phyloP scores from a whole-genome alignment of 2,797 vertebrate species.

The Danio jaintianensis region DNA sequence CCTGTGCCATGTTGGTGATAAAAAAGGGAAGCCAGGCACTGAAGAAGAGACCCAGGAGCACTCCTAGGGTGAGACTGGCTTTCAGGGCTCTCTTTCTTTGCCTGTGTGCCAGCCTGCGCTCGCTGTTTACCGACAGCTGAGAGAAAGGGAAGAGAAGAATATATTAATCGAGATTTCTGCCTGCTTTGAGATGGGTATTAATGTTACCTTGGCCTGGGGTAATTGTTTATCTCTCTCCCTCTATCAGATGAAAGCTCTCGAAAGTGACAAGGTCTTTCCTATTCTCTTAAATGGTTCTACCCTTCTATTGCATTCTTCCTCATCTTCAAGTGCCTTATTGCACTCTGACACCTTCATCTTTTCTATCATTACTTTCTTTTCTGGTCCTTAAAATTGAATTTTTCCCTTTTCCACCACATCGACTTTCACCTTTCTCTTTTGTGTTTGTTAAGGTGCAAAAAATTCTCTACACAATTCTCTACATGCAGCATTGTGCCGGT shows the following conservation, averaged over 20 bases:
- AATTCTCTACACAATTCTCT: background rate
- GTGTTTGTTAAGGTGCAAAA: slow-evolving; percentile 35
- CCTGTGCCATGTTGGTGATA: slow-evolving; percentile 91
- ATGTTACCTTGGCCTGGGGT: slow-evolving; percentile 13
- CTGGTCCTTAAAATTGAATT: background rate
- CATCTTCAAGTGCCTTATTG: slow-evolving; percentile 10
- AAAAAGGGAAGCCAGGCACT: slow-evolving; percentile 97
- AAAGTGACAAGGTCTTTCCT: slow-evolving; percentile 38
- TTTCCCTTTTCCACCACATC: background rate
- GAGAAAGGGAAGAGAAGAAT: slow-evolving; percentile 25
- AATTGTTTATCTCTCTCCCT: slow-evolving; percentile 8
- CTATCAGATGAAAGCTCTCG: slow-evolving; percentile 16
- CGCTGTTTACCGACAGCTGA: slow-evolving; percentile 75
- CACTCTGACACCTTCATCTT: background rate
- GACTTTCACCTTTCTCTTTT: slow-evolving; percentile 12
- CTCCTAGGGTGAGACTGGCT: slow-evolving; percentile 93
- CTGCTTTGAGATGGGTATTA: background rate
- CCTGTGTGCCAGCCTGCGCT: slow-evolving; percentile 86
- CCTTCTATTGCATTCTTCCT: background rate
- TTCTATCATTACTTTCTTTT: background rate
- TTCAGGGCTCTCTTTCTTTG: slow-evolving; percentile 94
- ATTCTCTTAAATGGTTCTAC: slow-evolving; percentile 16
- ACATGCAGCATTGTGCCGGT: background rate
- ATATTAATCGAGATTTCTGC: slow-evolving; percentile 15
- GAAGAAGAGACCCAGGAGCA: slow-evolving; percentile 95